Conservation (phyloP, 2,797 vertebrate genomes). For the Etheostoma perlongum region DNA sequence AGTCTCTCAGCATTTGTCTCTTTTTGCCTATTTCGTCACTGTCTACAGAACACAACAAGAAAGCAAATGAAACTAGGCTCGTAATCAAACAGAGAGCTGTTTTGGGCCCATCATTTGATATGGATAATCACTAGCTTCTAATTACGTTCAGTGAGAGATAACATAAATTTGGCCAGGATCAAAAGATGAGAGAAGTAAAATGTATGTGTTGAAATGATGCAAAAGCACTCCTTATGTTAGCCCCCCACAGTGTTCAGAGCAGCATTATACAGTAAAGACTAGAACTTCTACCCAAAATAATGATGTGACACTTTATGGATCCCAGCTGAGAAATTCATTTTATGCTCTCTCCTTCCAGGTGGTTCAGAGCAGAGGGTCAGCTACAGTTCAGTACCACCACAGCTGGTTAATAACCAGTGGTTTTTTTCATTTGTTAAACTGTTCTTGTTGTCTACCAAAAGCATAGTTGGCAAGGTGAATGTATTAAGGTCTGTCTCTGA, state of each 20-base stretch:
- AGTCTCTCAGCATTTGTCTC: constrained; percentile 58
- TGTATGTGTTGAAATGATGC: constrained; percentile 14
- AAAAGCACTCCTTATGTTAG: constrained; percentile 23
- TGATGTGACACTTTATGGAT: constrained; percentile 57
- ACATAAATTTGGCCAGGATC: constrained; percentile 5
- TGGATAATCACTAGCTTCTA: constrained; percentile 37
- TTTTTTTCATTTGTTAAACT: constrained; percentile 39
- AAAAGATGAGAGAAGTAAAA: constrained; percentile 24
- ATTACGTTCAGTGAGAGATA: constrained; percentile 10
- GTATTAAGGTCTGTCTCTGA: not conserved
- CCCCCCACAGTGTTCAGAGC: not conserved
- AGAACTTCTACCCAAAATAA: constrained; percentile 49
- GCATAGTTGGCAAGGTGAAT: constrained; percentile 4
- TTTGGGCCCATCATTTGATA: too few species aligned
- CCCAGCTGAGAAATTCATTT: constrained; percentile 60
- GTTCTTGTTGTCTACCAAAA: constrained; percentile 3
- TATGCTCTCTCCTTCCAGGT: constrained; percentile 56
- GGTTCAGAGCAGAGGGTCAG: constrained; percentile 61
- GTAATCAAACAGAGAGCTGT: too few species aligned
- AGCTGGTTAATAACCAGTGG: constrained; percentile 39
- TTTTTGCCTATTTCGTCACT: constrained; percentile 41
- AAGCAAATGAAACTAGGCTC: constrained; percentile 50
- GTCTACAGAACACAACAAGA: constrained; percentile 42
- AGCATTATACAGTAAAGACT: constrained; percentile 35
- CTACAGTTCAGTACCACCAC: constrained; percentile 57